Evolutionary conservation across 2,797 vertebrate genomes (phyloP).

Genomic region (Sphenopsis melanotis): DNA sequence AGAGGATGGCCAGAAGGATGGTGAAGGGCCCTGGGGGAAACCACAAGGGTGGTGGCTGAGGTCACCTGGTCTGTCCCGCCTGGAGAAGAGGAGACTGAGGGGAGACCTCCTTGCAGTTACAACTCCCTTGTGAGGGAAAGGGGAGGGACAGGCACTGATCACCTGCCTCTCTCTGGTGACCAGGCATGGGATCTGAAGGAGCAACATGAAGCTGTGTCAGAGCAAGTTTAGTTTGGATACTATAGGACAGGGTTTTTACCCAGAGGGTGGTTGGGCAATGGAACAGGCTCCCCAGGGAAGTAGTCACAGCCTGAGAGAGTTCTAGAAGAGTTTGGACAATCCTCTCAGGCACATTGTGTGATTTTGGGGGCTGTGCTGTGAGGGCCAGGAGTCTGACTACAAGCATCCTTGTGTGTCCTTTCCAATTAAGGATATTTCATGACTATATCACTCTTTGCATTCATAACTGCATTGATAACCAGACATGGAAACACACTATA

Average conservation of each 20-base stretch:
- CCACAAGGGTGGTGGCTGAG: rapidly evolving
- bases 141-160: not conserved
- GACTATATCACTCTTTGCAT: not conserved
- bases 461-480: not conserved
- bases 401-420: not conserved
- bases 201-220: not conserved
- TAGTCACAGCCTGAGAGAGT: not conserved
- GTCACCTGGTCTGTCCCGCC: not conserved
- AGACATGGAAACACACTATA: not conserved
- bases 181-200: not conserved
- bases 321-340: not conserved
- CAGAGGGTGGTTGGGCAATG: rapidly evolving
- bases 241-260: not conserved
- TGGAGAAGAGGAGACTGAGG: not conserved
- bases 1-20: not conserved
- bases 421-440: not conserved
- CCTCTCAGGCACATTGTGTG: not conserved
- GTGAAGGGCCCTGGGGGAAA: not conserved
- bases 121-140: too few species aligned
- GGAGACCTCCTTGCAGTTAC: rapidly evolving
- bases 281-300: not conserved
- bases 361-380: not conserved
- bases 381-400: not conserved
- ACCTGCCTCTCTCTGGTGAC: not conserved
- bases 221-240: not conserved